phyloP scores from a whole-genome alignment of 1,140 invertebrate species.

The Heliconius hermathena region DNA sequence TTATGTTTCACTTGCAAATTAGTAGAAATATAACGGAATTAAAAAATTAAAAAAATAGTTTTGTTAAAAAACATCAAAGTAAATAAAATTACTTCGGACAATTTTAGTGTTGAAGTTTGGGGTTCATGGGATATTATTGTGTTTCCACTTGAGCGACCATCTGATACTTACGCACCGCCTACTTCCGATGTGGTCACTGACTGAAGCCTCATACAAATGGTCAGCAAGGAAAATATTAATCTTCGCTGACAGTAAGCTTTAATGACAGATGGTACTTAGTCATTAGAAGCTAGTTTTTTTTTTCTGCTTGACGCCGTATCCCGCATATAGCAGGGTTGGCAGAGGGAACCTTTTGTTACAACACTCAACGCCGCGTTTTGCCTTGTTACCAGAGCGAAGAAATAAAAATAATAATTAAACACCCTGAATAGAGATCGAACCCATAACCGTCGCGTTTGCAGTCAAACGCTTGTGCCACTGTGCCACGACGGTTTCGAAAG shows the following conservation, averaged over 20 bases:
- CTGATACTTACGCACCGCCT: slow-evolving; percentile 65
- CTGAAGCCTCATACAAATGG: slow-evolving; percentile 33
- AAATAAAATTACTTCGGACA: slow-evolving; percentile 7
- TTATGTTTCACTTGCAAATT: neutral
- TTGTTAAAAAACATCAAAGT: neutral
- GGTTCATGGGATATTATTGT: slow-evolving; percentile 60
- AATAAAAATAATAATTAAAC: no score
- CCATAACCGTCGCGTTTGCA: no score
- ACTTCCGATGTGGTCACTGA: slow-evolving; percentile 31
- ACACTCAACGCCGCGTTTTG: no score
- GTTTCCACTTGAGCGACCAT: slow-evolving; percentile 65
- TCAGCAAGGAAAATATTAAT: neutral
- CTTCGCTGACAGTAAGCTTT: neutral
- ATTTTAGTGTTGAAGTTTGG: slow-evolving; percentile 42
- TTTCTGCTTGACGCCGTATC: neutral
- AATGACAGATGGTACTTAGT: neutral
- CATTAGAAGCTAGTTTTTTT: neutral
- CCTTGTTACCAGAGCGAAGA: no score
- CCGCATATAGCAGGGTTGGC: neutral
- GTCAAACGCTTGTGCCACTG: no score
- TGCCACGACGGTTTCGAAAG: no score
- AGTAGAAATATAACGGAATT: neutral
- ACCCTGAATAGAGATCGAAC: no score
- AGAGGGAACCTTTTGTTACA: no score
- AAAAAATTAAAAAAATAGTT: neutral